Base-by-base conservation (phyloP, 2,797 vertebrate genomes). In the Ispidina picta region DNA sequence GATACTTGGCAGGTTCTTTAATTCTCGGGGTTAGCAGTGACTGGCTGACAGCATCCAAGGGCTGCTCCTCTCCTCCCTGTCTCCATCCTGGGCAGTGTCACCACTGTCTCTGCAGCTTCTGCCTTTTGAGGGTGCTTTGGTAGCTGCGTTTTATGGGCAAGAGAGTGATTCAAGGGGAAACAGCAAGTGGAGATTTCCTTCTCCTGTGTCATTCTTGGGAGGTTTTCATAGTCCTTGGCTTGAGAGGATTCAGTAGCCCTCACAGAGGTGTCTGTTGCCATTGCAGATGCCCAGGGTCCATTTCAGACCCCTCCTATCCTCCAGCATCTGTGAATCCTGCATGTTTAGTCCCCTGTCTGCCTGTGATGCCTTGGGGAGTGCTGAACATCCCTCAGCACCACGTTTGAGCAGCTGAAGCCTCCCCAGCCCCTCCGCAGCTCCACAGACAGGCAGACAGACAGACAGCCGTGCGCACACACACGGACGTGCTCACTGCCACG, bases 271-370 rank as follows among this genome's bases (percentile, higher is more conserved):
- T 48, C 17, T 31, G 73, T 33, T 77, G 63, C 41, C 33, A 51
- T 4, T 26, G 29, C 1, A 2, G 33, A 3, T 59, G 22, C 55
- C n/a, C 65, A 37, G 54, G n/a, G 7, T 28, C 15, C 1, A 0
- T n/a, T 68, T 60, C 58, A 60, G 44, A 64, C 13, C 16, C 44
- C 13, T 59, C 49, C 26, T 63, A 39, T 7, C 41, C 69, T 68
- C 20, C 63, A 58, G n/a, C 18, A 33, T 33, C 37, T 4, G 25
- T 2, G 63, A 63, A 31, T 56, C 28, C 71, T 23, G 25, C 7
- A 3, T 37, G 23, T 12, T 19, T 44, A 39, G 35, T 37, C 20
- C 28, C n/a, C 2, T 8, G 20, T 8, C 26, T 59, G 33, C n/a
- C 39, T 26, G 43, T 54, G n/a, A 19, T 58, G 51, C 22, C 37